Percentiles rank a stretch among this genome's conserved stretches.
Evolutionary conservation across 2,113 vertebrate species (phyloP).

Genomic region (Istiophorus platypterus): DNA sequence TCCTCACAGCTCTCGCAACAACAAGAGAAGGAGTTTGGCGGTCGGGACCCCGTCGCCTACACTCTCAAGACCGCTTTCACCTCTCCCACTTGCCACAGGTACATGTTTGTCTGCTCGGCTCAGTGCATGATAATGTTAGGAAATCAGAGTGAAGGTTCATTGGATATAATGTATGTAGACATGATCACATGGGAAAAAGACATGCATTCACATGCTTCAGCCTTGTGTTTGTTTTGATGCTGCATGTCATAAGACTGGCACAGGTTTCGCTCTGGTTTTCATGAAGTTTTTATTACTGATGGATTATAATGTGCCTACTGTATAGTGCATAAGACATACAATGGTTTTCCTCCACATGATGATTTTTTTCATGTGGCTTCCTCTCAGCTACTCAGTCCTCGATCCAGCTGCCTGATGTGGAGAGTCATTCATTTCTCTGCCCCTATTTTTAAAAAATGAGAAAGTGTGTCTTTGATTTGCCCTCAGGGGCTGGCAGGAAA

Average conservation of each 20-base stretch:
- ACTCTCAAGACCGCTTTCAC: slow-evolving; percentile 93
- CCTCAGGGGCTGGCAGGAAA: slow-evolving; percentile 27
- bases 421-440: slow-evolving; percentile 2
- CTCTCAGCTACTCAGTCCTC: slow-evolving; percentile 5
- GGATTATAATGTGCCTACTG: background rate
- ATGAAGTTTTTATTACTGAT: background rate
- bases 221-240: slow-evolving; percentile 16
- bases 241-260: slow-evolving; percentile 42
- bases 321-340: background rate
- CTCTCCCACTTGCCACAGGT: slow-evolving; percentile 92
- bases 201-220: background rate
- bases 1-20: slow-evolving; percentile 87
- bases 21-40: slow-evolving; percentile 92
- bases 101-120: slow-evolving; percentile 43
- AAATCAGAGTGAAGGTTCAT: background rate
- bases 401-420: background rate
- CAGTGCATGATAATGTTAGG: background rate
- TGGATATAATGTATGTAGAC: background rate
- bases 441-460: background rate
- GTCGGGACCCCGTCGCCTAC: slow-evolving; percentile 93
- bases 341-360: background rate
- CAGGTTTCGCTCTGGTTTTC: slow-evolving; percentile 16
- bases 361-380: slow-evolving; percentile 14
- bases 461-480: slow-evolving; percentile 14
- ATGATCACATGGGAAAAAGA: slow-evolving; percentile 3